These are phyloP conservation scores for Lycaon pictus DNA, from an alignment of 2,113 vertebrate genomes.

Conservation along the genomic window DNA sequence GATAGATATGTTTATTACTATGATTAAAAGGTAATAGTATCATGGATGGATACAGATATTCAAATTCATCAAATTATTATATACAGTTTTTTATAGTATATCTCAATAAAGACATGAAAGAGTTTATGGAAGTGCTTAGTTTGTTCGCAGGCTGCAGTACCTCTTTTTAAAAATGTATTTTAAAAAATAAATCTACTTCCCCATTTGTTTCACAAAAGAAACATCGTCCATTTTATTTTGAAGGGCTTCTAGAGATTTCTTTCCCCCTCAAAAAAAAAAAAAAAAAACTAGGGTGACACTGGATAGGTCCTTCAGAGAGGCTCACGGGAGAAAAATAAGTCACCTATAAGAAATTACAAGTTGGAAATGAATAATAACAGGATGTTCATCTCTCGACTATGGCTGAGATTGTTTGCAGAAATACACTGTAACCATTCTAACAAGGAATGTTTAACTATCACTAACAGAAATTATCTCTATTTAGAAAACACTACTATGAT, in stretches of 20 bases:
- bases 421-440: not conserved
- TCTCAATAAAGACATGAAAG: not conserved
- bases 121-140: not conserved
- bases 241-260: not conserved
- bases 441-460: not conserved
- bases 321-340: not conserved
- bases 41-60: not conserved
- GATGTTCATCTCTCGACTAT: not conserved
- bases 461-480: not conserved
- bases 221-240: not conserved
- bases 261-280: not conserved
- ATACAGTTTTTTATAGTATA: not conserved
- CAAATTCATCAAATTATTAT: not conserved
- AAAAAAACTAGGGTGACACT: not conserved
- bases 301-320: not conserved
- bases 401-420: not conserved
- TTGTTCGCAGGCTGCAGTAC: not conserved
- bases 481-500: not conserved
- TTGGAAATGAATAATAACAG: not conserved
- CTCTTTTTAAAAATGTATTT: not conserved
- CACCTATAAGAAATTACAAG: not conserved
- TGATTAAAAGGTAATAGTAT: not conserved
- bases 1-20: not conserved
- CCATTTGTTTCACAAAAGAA: slow-evolving; percentile 38
- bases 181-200: slow-evolving; percentile 51